phyloP scores from a whole-genome alignment of 1,140 invertebrate genomes.

The Brachionus calyciflorus region DNA sequence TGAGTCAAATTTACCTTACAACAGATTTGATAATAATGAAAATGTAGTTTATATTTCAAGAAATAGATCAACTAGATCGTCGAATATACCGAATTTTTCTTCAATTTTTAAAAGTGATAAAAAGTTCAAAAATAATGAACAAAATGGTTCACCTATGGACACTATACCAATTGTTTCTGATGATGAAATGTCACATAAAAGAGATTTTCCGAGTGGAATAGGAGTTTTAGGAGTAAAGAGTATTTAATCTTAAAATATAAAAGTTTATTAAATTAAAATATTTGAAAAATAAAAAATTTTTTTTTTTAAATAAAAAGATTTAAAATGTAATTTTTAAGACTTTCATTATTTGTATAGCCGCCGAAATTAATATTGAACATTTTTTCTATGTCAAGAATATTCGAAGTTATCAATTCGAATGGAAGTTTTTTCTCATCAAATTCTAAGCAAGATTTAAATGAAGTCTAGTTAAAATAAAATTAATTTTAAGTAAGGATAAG shows the following conservation, averaged over 20 bases:
- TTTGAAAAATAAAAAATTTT: not conserved
- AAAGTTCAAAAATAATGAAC: not conserved
- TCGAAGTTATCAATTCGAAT: conserved; percentile 3
- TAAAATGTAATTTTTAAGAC: conserved; percentile 43
- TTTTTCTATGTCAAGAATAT: conserved; percentile 23
- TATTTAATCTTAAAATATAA: not conserved
- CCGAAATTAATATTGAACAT: conserved; percentile 44
- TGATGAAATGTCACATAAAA: not conserved
- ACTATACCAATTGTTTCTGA: conserved; percentile 3
- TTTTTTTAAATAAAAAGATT: conserved; percentile 44
- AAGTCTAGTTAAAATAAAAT: not conserved
- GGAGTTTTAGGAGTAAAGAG: not conserved
- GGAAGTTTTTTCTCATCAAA: conserved; percentile 18
- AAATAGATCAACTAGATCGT: too few species aligned
- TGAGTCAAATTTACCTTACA: not conserved
- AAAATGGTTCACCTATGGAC: not conserved
- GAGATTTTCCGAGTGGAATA: not conserved
- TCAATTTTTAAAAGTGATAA: too few species aligned
- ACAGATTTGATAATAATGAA: not conserved
- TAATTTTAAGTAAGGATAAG: too few species aligned
- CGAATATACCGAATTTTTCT: too few species aligned
- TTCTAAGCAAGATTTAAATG: conserved; percentile 4
- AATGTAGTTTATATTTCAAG: too few species aligned
- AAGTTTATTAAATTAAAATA: not conserved
- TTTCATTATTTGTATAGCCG: conserved; percentile 24